Evolutionary conservation across 2,113 vertebrate genomes (phyloP).

Genomic region (Eulemur macaco): DNA sequence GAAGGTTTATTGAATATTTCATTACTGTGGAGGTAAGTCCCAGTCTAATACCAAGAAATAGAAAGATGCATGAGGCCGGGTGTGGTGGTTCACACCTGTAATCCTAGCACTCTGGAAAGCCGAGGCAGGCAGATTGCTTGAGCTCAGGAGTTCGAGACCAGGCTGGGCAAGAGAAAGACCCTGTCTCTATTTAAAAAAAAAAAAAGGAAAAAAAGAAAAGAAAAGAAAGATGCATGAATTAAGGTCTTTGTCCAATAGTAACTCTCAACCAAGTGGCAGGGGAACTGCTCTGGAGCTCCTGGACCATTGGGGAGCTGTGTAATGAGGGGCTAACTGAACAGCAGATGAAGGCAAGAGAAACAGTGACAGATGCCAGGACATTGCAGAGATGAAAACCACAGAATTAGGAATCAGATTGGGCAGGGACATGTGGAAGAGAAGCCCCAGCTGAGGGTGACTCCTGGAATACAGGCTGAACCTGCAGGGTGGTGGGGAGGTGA

Average conservation of each 20-base stretch:
- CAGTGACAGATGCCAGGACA: not conserved
- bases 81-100: no score
- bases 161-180: no score
- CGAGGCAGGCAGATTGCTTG: no score
- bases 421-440: fast-evolving
- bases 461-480: not conserved
- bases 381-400: not conserved
- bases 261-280: not conserved
- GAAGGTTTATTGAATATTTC: not conserved
- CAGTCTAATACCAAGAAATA: not conserved
- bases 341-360: not conserved
- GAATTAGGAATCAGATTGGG: not conserved
- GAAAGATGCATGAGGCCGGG: not conserved
- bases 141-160: no score
- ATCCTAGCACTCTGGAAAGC: no score
- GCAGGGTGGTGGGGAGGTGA: no score
- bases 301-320: not conserved
- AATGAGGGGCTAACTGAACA: not conserved
- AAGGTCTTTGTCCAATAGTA: not conserved
- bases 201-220: no score
- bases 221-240: not conserved
- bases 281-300: not conserved
- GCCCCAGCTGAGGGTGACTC: not conserved
- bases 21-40: not conserved
- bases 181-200: no score